phyloP scores from a whole-genome alignment of 2,113 vertebrate genomes.

The Gymnocephalus cernua region DNA sequence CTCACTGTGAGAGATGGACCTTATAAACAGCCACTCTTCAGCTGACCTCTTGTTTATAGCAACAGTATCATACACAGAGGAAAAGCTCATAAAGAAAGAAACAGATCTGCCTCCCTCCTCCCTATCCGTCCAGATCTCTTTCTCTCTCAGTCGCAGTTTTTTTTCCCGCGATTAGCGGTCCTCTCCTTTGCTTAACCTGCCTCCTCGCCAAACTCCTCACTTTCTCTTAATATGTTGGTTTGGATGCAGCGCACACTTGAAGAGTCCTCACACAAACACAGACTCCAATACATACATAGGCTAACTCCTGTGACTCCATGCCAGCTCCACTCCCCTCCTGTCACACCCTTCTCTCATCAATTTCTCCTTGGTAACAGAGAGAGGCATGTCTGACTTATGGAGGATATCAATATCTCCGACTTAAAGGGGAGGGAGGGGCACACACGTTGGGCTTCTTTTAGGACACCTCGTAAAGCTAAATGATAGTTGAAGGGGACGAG shows the following conservation, averaged over 20 bases:
- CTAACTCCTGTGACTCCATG: slow-evolving; percentile 49
- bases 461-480: slow-evolving; percentile 83
- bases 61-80: slow-evolving; percentile 61
- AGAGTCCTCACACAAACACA: slow-evolving; percentile 53
- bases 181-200: slow-evolving; percentile 61
- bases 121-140: slow-evolving; percentile 38
- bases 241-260: slow-evolving; percentile 64
- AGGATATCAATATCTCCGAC: slow-evolving; percentile 76
- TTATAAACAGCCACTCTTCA: slow-evolving; percentile 72
- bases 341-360: slow-evolving; percentile 71
- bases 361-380: slow-evolving; percentile 70
- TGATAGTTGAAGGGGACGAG: slow-evolving; percentile 81
- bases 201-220: slow-evolving; percentile 42
- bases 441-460: slow-evolving; percentile 75
- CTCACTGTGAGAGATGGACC: slow-evolving; percentile 65
- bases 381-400: slow-evolving; percentile 73
- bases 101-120: slow-evolving; percentile 32
- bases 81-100: slow-evolving; percentile 59
- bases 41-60: slow-evolving; percentile 73
- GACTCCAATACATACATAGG: slow-evolving; percentile 41
- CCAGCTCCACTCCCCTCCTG: slow-evolving; percentile 62
- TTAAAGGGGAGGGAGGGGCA: slow-evolving; percentile 58
- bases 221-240: slow-evolving; percentile 58
- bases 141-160: background rate
- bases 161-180: slow-evolving; percentile 32